A percentile compares a stretch with the other conserved stretches of the same genome.
Conservation (phyloP, 2,888 invertebrate genomes). For the Andrena chrysosceles region DNA sequence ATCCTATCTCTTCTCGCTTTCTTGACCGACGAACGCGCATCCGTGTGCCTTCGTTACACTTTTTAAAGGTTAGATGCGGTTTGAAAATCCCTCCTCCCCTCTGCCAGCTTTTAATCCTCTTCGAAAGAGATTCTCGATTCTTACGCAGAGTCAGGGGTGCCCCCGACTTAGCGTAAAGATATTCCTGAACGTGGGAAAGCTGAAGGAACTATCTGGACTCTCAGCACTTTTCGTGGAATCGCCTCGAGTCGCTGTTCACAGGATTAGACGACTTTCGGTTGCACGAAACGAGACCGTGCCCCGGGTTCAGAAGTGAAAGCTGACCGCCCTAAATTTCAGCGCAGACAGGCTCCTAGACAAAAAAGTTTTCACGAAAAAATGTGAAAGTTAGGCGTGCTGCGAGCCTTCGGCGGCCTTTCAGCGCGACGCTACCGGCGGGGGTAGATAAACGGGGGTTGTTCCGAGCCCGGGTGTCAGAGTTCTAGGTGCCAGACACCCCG, state of each 20-base stretch:
- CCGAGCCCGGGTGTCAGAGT: constrained; percentile 13
- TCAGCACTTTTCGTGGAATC: constrained; percentile 8
- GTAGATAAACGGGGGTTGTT: constrained; percentile 6
- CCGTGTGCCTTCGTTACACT: constrained; percentile 6
- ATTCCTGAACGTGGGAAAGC: background rate
- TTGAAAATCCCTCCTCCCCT: background rate
- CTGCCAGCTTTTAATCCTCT: background rate
- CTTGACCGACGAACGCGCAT: constrained; percentile 15
- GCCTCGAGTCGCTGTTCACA: background rate
- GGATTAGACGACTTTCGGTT: constrained; percentile 21
- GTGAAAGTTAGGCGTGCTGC: constrained; percentile 77
- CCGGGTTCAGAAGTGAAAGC: constrained; percentile 66
- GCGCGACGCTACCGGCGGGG: constrained; percentile 8
- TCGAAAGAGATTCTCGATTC: too few relatives aligned
- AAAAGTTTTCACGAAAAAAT: constrained; percentile 76
- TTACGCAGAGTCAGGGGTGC: background rate
- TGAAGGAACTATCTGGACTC: background rate
- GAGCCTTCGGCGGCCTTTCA: constrained; percentile 25
- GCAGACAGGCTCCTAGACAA: constrained; percentile 9
- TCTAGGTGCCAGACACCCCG: constrained; percentile 77
- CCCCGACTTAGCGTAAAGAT: background rate
- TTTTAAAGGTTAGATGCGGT: constrained; percentile 3
- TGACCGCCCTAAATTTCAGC: constrained; percentile 49
- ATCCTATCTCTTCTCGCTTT: constrained; percentile 39
- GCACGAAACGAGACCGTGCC: constrained; percentile 12